Evolutionary conservation across 2,888 invertebrate species (phyloP), one percentile per base, ranked within the genome.

Genomic region (Drosophila setosimentum): DNA sequence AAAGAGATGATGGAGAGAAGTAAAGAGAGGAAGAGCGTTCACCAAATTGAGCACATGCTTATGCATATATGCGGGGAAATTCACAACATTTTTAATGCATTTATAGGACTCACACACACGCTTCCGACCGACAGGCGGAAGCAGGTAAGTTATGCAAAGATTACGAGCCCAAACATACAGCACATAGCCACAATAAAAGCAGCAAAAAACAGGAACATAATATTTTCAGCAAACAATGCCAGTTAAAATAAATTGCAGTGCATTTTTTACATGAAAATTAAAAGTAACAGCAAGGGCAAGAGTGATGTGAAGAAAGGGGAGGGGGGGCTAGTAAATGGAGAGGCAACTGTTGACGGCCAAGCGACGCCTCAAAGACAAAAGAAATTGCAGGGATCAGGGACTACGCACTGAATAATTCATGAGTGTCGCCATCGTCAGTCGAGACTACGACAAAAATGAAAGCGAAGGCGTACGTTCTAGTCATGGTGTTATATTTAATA

Each of bases 361-460:
- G 45, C 54, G 49, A 49, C 27, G 58, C 72, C 76, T 21, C 61
- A 82, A 78, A 82, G 68, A 78, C 76, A 79, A 82, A 76, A 78
- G 68, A 66, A 78, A 68, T 51, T 60, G 63, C 61, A 57, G 64
- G 68, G 70, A 79, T 73, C 79, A 79, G 73, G 72, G 79, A 75
- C 79, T 59, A 85, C 77, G 85, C 81, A 85, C 83, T 86, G 87
- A 87, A 86, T 87, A 80, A 86, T 86, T 86, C 85, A 86, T 86
- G 87, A 87, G 74, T 73, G 73, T 75, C 76, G 76, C 63, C 66
- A 68, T 51, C 55, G 65, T 27, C 49, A 59, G 62, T 8, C 50
- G 60, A 45, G 37, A 30, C 37, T 27, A 37, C 55, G 29, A n/a
- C 27, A 55, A 42, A 70, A 70, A 63, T 60, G 66, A 60, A 68